Evolutionary conservation across 2,888 invertebrate genomes (phyloP).

Genomic region (Idaea straminata): DNA sequence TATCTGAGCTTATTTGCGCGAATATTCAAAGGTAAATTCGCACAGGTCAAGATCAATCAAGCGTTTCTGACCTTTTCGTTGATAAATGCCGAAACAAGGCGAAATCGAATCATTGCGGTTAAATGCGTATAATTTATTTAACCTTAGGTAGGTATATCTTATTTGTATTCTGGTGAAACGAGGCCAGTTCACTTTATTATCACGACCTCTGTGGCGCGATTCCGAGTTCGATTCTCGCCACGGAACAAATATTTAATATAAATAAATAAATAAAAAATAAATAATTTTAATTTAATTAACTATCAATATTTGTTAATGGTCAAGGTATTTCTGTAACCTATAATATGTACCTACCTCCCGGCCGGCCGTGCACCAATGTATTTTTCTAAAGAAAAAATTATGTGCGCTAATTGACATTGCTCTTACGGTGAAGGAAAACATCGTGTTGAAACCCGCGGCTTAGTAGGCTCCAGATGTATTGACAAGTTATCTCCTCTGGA

Average conservation of each 20-base stretch:
- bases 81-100: neutral
- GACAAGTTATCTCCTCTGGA: too few relatives aligned
- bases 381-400: too few relatives aligned
- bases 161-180: neutral
- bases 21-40: too few relatives aligned
- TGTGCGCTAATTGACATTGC: too few relatives aligned
- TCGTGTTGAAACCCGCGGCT: too few relatives aligned
- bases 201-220: neutral
- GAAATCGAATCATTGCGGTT: neutral
- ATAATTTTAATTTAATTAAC: too few relatives aligned
- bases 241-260: neutral
- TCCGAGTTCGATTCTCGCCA: neutral
- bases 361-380: too few relatives aligned
- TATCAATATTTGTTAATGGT: too few relatives aligned
- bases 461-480: too few relatives aligned
- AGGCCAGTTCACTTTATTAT: neutral
- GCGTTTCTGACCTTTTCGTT: neutral
- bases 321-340: neutral
- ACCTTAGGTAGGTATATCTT: neutral
- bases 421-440: too few relatives aligned
- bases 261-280: too few relatives aligned
- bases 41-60: neutral
- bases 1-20: too few relatives aligned
- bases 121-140: neutral
- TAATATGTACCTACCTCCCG: neutral